Base-by-base conservation (phyloP, 2,113 vertebrate species). In the Picathartes gymnocephalus region DNA sequence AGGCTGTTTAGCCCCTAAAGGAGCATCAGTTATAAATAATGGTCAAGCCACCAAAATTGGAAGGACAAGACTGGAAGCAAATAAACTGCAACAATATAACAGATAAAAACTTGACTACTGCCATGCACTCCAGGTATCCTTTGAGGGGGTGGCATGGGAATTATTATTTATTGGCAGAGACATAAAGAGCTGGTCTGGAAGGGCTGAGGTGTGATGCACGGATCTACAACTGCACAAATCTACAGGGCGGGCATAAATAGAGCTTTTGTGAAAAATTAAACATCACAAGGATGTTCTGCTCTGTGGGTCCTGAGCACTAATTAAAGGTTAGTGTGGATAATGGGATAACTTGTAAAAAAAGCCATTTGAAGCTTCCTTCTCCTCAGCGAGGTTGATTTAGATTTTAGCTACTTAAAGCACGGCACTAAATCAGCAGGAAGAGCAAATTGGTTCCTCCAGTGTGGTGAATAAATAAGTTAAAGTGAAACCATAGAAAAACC, bases 11-110 rank as follows among this genome's bases (percentile, higher is more conserved):
- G 31, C 31, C 81, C 93, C 92, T 58, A 86, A 92, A 97, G 82
- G 81, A 72, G 71, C 56, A 95, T 92, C 93, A 86, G 86, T 97
- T 94, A 97, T 94, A 97, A 97, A 93, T 93, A 96, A 97, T 47
- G 69, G 66, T 87, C 69, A 89, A 86, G 42, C 68, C 93, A 90
- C 70, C 69, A 81, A 93, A 94, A 88, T 15, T 31, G 66, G 70
- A 80, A 93, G 20, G 48, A 44, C 39, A 81, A 88, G 82, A 81
- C 60, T 85, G 2, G 8, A 91, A 93, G 90, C 45, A 90, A 97
- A 96, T 68, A 94, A 88, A 93, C 25, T 42, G 47, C 70, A 87
- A 62, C 90, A 92, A 79, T 51, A 82, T 37, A 77, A 94, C 7
- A 65, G 81, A 92, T 96, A 96, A 97, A 97, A 96, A 70, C 31